Evolutionary conservation across 2,797 vertebrate genomes (phyloP).

Genomic region (Zenarchopterus dispar): DNA sequence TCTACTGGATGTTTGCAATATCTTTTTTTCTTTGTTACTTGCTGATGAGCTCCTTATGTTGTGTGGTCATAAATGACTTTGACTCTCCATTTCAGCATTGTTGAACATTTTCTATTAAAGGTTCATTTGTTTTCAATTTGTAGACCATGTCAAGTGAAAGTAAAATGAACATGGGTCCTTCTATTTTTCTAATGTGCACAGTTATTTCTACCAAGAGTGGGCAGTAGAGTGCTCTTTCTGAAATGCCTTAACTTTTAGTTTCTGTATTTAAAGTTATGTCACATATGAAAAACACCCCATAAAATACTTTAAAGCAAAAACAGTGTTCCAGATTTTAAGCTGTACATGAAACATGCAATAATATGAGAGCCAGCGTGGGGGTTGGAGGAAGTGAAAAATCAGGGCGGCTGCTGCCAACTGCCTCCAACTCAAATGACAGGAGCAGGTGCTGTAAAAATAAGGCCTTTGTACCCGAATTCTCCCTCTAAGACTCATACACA

Average conservation of each 20-base stretch:
- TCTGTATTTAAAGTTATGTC: not conserved
- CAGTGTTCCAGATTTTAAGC: not conserved
- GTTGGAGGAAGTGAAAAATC: conserved; percentile 54
- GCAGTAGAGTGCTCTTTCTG: conserved; percentile 47
- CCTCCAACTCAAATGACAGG: conserved; percentile 72
- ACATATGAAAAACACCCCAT: conserved; percentile 6
- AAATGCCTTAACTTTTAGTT: conserved; percentile 14
- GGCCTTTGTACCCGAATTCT: conserved; percentile 46
- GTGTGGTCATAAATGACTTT: too few species aligned
- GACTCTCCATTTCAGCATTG: too few species aligned
- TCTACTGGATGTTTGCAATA: too few species aligned
- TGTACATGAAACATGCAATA: not conserved
- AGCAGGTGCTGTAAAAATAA: conserved; percentile 80
- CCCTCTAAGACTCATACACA: conserved; percentile 15
- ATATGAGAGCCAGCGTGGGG: conserved; percentile 20
- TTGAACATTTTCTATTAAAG: too few species aligned
- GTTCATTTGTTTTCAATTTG: not conserved
- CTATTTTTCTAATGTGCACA: conserved; percentile 1
- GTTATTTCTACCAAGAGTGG: conserved; percentile 44
- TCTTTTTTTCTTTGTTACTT: too few species aligned
- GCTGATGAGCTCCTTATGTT: too few species aligned
- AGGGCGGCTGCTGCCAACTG: conserved; percentile 73
- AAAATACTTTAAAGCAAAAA: conserved; percentile 6
- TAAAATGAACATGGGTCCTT: not conserved
- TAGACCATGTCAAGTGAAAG: not conserved